phyloP scores from a whole-genome alignment of 2,797 vertebrate species.

The Liparis tanakae region DNA sequence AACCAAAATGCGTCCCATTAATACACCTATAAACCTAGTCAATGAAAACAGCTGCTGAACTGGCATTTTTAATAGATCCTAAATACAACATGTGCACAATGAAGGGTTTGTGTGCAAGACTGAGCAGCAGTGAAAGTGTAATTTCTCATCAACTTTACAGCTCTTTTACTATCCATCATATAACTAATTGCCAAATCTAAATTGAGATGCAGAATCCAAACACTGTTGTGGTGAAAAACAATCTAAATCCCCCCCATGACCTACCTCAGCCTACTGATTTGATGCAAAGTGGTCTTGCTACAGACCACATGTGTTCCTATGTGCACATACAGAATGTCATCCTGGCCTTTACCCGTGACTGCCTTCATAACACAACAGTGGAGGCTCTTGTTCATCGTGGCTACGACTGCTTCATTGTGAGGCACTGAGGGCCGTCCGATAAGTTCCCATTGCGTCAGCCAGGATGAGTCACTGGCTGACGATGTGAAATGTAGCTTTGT shows the following conservation, averaged over 20 bases:
- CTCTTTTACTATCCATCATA: conserved; percentile 52
- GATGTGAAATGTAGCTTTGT: conserved; percentile 56
- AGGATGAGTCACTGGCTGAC: conserved; percentile 55
- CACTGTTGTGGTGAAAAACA: background rate
- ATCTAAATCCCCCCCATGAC: conserved; percentile 20
- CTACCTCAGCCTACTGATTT: conserved; percentile 21
- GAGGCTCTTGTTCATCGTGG: conserved; percentile 58
- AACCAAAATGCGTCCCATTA: conserved; percentile 58
- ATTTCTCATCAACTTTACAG: conserved; percentile 62
- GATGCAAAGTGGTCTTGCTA: conserved; percentile 23
- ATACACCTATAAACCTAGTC: conserved; percentile 69
- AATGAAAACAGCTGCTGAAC: conserved; percentile 70
- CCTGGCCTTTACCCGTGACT: conserved; percentile 35
- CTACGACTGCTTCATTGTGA: conserved; percentile 48
- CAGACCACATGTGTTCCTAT: conserved; percentile 41
- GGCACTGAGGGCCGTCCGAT: conserved; percentile 34
- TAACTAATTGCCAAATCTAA: conserved; percentile 50
- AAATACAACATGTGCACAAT: conserved; percentile 30
- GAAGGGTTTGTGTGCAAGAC: conserved; percentile 32
- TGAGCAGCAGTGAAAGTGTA: conserved; percentile 38
- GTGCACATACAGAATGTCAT: conserved; percentile 49
- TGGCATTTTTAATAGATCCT: conserved; percentile 59
- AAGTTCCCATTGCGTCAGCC: conserved; percentile 51
- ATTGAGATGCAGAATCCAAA: conserved; percentile 42
- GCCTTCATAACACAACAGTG: conserved; percentile 62